phyloP scores from a whole-genome alignment of 2,888 invertebrate genomes.

The Diarsia mendica region DNA sequence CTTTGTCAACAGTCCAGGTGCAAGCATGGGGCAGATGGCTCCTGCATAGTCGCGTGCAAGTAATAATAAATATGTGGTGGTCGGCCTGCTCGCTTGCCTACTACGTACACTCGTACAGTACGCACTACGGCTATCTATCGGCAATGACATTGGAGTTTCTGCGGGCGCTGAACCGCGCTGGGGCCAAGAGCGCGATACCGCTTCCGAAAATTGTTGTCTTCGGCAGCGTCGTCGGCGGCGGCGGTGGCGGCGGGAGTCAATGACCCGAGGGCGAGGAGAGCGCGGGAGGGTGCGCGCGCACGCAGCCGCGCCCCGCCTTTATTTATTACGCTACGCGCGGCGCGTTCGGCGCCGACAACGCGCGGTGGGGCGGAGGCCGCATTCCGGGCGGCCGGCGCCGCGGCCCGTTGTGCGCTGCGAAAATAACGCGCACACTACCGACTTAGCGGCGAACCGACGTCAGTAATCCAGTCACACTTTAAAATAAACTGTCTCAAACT shows the following conservation, averaged over 20 bases:
- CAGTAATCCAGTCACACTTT: conserved; percentile 83
- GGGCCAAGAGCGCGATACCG: conserved; percentile 82
- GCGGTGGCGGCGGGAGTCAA: conserved; percentile 83
- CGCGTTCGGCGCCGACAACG: conserved; percentile 82
- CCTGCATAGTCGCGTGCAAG: conserved; percentile 67
- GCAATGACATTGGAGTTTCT: conserved; percentile 86
- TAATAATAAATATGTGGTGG: conserved; percentile 55
- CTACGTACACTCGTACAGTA: conserved; percentile 25
- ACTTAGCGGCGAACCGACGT: conserved; percentile 75
- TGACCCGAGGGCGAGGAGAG: conserved; percentile 86
- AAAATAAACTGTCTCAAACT: conserved; percentile 87
- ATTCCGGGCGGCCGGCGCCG: conserved; percentile 84
- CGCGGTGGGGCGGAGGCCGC: conserved; percentile 88
- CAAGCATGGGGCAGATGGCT: conserved; percentile 78
- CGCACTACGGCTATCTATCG: conserved; percentile 73
- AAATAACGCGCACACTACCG: conserved; percentile 84
- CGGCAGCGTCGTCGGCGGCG: conserved; percentile 76
- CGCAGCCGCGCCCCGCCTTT: conserved; percentile 90
- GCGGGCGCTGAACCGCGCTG: conserved; percentile 68
- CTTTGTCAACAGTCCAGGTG: conserved; percentile 72
- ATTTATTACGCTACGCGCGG: conserved; percentile 90
- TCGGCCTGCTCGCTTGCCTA: conserved; percentile 27
- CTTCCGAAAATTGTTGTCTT: conserved; percentile 84
- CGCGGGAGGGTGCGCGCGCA: conserved; percentile 90
- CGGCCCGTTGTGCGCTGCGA: conserved; percentile 79